Conservation (phyloP, 2,888 invertebrate species). For the Hydropsyche betteni region DNA sequence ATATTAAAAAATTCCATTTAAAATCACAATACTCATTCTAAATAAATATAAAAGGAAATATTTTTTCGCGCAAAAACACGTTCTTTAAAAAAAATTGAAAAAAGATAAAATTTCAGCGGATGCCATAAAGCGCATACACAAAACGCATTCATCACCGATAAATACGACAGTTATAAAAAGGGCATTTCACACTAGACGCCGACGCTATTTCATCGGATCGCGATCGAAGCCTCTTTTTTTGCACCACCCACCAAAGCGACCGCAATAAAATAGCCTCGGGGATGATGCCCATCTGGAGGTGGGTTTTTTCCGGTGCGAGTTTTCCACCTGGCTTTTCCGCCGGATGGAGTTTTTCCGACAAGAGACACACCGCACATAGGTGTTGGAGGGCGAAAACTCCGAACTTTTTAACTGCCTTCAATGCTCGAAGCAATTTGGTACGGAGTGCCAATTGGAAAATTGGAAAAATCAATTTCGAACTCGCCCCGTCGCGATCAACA, state of each 20-base stretch:
- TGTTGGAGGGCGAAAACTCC: not conserved
- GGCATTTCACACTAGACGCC: slow-evolving; percentile 6
- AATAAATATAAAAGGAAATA: no score
- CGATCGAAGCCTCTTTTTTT: slow-evolving; percentile 8
- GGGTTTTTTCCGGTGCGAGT: not conserved
- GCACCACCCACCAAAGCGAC: slow-evolving; percentile 1
- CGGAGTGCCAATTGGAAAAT: slow-evolving; percentile 46
- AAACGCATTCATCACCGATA: no score
- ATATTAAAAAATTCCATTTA: no score
- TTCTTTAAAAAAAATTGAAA: no score
- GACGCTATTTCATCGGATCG: slow-evolving; percentile 3
- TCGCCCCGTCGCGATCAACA: slow-evolving; percentile 33
- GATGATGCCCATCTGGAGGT: slow-evolving; percentile 5
- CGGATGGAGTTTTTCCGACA: slow-evolving; percentile 12
- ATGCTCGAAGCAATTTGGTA: slow-evolving; percentile 43
- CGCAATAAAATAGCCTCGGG: slow-evolving; percentile 24
- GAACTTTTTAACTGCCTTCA: slow-evolving; percentile 45
- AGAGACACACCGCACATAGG: not conserved
- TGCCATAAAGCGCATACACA: no score
- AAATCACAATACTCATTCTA: no score
- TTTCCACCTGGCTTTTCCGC: slow-evolving; percentile 8
- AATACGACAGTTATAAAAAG: slow-evolving; percentile 2
- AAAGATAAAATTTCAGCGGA: no score
- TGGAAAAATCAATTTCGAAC: slow-evolving; percentile 49
- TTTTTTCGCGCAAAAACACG: no score